Evolutionary conservation across 2,113 vertebrate genomes (phyloP), one percentile per base, ranked within the genome.

Genomic region (Mus spicilegus): DNA sequence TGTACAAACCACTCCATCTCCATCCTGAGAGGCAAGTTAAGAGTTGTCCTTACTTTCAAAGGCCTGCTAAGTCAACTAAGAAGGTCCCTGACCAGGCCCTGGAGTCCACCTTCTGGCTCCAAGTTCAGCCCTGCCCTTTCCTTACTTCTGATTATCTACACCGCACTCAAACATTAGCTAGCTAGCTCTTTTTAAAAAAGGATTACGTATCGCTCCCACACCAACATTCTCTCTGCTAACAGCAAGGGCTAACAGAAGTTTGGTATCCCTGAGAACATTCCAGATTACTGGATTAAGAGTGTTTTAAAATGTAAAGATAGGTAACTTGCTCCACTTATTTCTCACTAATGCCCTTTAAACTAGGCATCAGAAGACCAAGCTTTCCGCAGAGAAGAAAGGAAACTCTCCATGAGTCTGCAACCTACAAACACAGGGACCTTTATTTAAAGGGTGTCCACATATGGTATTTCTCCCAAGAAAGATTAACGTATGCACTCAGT

Each of bases 281-380:
- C 91, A 81, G 73, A 39, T 97, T n/a, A 94, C 81, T 1, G 10
- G 81, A 89, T 91, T 91, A 92, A 97, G 73, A 46, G 58, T 67
- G 78, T 72, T 86, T 96, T 88, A 94, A 94, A 92, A 95, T 88
- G 87, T 81, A 70, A 67, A 94, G 67, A 93, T 61, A 92, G 36
- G 46, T 54, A 92, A 92, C 77, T 82, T 73, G 73, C 30, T 94
- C 67, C 28, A 51, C 93, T 96, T 58, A 80, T 82, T 82, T 67
- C 90, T 95, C 80, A 73, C 92, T 22, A 94, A n/a, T 91, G 61
- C 12, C 82, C 89, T 95, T 96, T 86, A 82, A 82, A 93, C 56
- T 4, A 90, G 51, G 76, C 61, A 70, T 63, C 84, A 87, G 67
- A 85, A 93, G 69, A 91, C 51, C 20, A 80, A 88, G 88, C 51